Conservation (phyloP, 1,140 invertebrate species). For the Drosophila ohnishii region DNA sequence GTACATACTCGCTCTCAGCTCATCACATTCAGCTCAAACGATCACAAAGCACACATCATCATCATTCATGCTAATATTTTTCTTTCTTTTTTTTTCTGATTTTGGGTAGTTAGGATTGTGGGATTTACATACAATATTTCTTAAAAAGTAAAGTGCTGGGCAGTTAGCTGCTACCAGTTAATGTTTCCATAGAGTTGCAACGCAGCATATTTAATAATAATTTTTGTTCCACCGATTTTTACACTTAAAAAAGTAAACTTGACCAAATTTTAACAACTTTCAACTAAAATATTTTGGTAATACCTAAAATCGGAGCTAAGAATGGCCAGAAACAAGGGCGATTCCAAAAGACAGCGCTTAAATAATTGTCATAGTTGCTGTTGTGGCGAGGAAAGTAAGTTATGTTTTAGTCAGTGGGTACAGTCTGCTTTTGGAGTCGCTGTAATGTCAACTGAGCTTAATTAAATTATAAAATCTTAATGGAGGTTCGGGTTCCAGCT, state of each 20-base stretch:
- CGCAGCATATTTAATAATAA: constrained; percentile 27
- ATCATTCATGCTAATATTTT: constrained; percentile 27
- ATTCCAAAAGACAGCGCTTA: constrained; percentile 10
- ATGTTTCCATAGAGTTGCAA: constrained; percentile 51
- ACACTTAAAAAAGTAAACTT: constrained; percentile 21
- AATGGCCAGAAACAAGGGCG: constrained; percentile 6
- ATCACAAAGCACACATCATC: constrained; percentile 16
- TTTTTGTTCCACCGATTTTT: constrained; percentile 55
- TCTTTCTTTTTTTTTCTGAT: neutral
- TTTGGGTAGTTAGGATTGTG: constrained; percentile 9
- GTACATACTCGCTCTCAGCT: constrained; percentile 17
- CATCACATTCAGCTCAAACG: constrained; percentile 45
- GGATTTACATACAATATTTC: constrained; percentile 29
- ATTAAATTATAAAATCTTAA: constrained; percentile 24
- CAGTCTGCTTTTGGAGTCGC: constrained; percentile 9
- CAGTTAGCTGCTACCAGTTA: constrained; percentile 49
- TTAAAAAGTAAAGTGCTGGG: constrained; percentile 23
- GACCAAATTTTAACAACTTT: constrained; percentile 43
- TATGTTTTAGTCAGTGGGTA: constrained; percentile 12
- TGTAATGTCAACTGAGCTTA: constrained; percentile 46
- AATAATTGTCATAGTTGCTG: constrained; percentile 40
- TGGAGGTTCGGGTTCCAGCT: constrained; percentile 34
- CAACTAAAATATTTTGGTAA: constrained; percentile 13
- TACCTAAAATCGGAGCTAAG: constrained; percentile 50
- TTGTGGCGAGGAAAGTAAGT: neutral